Percentiles rank a stretch among this genome's conserved stretches.
phyloP scores from a whole-genome alignment of 2,113 vertebrate genomes.

The Calypte anna region DNA sequence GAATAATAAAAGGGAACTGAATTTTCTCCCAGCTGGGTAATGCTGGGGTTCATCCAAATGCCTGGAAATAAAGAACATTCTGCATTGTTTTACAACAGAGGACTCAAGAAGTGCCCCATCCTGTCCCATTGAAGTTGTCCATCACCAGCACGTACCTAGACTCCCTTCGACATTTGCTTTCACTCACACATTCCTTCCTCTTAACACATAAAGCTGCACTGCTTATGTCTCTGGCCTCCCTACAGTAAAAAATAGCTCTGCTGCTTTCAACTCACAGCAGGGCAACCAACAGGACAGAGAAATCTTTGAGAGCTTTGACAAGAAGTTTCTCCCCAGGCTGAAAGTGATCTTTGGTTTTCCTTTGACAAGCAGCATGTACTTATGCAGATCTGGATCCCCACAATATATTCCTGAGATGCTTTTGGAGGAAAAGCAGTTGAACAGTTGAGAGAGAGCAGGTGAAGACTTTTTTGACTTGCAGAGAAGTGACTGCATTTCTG shows the following conservation, averaged over 20 bases:
- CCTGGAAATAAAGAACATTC: background rate
- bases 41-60: background rate
- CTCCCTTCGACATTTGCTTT: slow-evolving; percentile 13
- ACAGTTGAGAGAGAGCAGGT: background rate
- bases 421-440: background rate
- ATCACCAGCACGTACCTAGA: background rate
- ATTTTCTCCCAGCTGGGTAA: background rate
- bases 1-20: background rate
- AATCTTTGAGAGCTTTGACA: background rate
- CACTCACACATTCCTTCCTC: background rate
- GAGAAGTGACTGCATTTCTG: background rate
- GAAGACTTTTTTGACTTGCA: background rate
- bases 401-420: background rate
- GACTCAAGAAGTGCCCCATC: background rate
- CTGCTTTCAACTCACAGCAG: background rate
- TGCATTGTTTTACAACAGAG: background rate
- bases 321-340: background rate
- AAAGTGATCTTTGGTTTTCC: background rate
- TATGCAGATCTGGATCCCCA: background rate
- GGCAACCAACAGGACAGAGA: background rate
- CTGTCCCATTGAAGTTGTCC: background rate
- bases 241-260: background rate
- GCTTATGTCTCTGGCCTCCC: rapidly evolving
- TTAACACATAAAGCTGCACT: background rate
- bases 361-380: background rate